Evolutionary conservation across 2,888 invertebrate genomes (phyloP), one percentile per base, ranked within the genome.

Genomic region (Panopea generosa): DNA sequence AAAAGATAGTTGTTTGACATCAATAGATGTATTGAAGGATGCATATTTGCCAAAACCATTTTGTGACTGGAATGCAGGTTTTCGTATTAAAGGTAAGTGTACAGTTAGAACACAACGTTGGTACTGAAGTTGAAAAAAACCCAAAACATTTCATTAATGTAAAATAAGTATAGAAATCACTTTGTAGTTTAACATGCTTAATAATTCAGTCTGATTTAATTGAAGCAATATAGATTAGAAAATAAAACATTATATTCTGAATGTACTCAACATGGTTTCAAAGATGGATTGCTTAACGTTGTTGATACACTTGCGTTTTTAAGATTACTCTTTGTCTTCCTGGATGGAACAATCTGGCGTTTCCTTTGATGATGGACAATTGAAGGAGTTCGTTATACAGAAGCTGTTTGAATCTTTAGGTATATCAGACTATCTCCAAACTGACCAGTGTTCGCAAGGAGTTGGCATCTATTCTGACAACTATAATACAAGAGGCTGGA

Each of bases 401-500:
- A 53, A 63, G 52, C 59, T 82, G 4, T 57, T 82, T n/a, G 69
- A 78, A 33, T 78, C 62, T 22, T 52, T 73, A 2, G 75, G 78
- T 26, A 63, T 82, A 22, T 69, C 33, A 11, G 11, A 33, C 11
- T 33, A 33, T 33, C 33, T 33, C 33, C 33, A 33, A 33, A 11
- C 4, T 7, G 33, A 33, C 4, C 6, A 33, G 11, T 33, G 33
- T 33, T 4, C 4, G 33, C 33, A 11, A 11, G 33, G 33, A 33
- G 11, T 11, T 11, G 33, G 33, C 11, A 33, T 33, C 4, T 33
- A 33, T 11, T 7, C 11, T 4, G 33, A 33, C 33, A 33, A 33
- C 33, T 33, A 33, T 11, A 11, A 33, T 33, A 33, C 4, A 4
- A 33, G 11, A 11, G 33, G 33, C 11, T 33, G 33, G 33, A 33